Evolutionary conservation across 2,113 vertebrate genomes (phyloP), one percentile per base, ranked within the genome.

Genomic region (Furnarius figulus): DNA sequence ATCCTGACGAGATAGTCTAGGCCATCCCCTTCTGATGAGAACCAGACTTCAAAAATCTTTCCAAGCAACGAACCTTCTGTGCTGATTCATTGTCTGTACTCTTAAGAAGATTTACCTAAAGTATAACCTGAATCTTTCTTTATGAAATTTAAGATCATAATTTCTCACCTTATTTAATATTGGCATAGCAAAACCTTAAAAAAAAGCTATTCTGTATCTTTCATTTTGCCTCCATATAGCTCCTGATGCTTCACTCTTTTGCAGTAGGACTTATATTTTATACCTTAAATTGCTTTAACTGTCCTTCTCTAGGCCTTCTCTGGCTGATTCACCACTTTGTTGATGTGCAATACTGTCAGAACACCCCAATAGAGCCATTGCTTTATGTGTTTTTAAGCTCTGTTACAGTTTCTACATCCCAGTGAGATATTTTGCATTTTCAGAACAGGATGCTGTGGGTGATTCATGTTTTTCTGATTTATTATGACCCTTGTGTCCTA

Each of bases 381-480:
- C 56, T 93, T 90, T 33, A 23, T 62, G 27, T 39, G 6, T 12
- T 53, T 85, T 61, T 85, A 79, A 90, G 53, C 19, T 79, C 77
- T 90, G 8, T 72, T 93, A 79, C 4, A 24, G 37, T 78, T 75
- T 85, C 66, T 82, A 16, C 35, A 61, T 76, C 47, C 33, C 66
- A 79, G 53, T 65, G 71, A 89, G 37, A 56, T 68, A 17, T 87
- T 89, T 91, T 78, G 52, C 39, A 14, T 94, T 89, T 93, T 87
- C 59, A 86, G 46, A 85, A 76, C 56, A 83, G 58, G 37, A 30
- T 70, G 31, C n/a, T 77, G 46, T 53, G 58, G 33, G 37, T 90
- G 83, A 89, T 89, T 92, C 66, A 85, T 90, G 22, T 78, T 82
- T 71, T 89, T 85, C 47, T 68, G 68, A 50, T 89, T 78, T 87